These are phyloP conservation scores for Leucozona laternaria DNA, from an alignment of 2,888 invertebrate species.

Conservation along the genomic window DNA sequence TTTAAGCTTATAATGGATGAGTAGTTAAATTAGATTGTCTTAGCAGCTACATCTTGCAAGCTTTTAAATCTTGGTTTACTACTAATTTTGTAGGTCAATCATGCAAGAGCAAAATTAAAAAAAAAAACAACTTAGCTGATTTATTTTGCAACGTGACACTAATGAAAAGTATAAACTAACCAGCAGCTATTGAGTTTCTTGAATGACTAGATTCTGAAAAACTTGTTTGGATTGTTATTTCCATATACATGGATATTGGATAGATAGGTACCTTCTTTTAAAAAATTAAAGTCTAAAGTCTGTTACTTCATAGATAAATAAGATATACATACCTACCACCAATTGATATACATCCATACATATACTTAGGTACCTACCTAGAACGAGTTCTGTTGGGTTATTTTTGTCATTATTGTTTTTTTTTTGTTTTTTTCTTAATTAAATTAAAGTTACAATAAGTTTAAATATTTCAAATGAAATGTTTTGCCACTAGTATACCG, in stretches of 20 bases:
- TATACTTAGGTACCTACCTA: too few species aligned
- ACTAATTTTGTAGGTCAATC: slow-evolving; percentile 26
- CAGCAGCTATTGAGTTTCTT: slow-evolving; percentile 5
- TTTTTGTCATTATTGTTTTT: background rate
- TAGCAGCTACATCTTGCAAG: background rate
- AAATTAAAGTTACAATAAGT: background rate
- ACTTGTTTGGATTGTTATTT: slow-evolving; percentile 36
- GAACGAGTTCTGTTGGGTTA: slow-evolving; percentile 34
- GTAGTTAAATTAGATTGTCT: background rate
- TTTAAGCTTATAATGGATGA: background rate
- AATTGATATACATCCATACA: background rate
- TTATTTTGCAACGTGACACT: slow-evolving; percentile 42
- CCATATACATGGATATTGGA: background rate
- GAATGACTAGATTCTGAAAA: slow-evolving; percentile 36
- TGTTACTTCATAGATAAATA: background rate
- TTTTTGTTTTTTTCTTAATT: background rate
- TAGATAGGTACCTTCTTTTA: background rate
- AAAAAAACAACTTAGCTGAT: slow-evolving; percentile 20
- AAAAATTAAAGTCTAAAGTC: slow-evolving; percentile 7
- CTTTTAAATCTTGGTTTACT: slow-evolving; percentile 4
- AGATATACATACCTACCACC: too few species aligned
- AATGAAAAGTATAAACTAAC: slow-evolving; percentile 31
- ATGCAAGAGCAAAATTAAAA: too few species aligned
- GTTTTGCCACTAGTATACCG: too few species aligned
- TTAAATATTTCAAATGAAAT: too few species aligned